Evolutionary conservation across 2,888 invertebrate genomes (phyloP).

Genomic region (Volucella zonaria): DNA sequence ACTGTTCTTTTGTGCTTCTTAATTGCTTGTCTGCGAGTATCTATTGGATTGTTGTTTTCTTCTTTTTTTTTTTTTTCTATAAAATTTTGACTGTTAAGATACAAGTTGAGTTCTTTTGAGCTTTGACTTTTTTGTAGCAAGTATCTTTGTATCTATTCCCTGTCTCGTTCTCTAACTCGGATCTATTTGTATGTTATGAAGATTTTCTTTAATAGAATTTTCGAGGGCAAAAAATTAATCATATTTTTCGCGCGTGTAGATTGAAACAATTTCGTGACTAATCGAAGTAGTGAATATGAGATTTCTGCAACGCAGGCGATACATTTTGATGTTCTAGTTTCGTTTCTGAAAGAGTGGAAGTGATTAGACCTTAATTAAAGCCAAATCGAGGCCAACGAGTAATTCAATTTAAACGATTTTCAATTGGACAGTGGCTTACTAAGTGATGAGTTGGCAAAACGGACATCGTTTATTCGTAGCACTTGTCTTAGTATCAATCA

Average conservation of each 20-base stretch:
- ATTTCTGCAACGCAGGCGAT: no score
- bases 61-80: background rate
- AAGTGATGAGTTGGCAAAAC: no score
- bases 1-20: background rate
- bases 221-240: background rate
- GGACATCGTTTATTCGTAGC: no score
- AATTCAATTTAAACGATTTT: no score
- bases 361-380: no score
- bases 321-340: no score
- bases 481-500: no score
- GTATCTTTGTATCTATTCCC: slow-evolving; percentile 8
- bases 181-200: slow-evolving; percentile 4
- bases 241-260: slow-evolving; percentile 24
- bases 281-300: slow-evolving; percentile 5
- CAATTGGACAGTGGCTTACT: no score
- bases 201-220: slow-evolving; percentile 19
- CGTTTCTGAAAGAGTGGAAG: no score
- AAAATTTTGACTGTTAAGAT: background rate
- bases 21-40: background rate
- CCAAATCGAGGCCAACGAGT: no score
- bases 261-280: slow-evolving; percentile 30
- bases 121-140: slow-evolving; percentile 3
- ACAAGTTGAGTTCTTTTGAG: background rate
- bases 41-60: background rate
- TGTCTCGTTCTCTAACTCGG: background rate